Conservation (phyloP, 1,140 invertebrate species). For the Polyergus mexicanus region DNA sequence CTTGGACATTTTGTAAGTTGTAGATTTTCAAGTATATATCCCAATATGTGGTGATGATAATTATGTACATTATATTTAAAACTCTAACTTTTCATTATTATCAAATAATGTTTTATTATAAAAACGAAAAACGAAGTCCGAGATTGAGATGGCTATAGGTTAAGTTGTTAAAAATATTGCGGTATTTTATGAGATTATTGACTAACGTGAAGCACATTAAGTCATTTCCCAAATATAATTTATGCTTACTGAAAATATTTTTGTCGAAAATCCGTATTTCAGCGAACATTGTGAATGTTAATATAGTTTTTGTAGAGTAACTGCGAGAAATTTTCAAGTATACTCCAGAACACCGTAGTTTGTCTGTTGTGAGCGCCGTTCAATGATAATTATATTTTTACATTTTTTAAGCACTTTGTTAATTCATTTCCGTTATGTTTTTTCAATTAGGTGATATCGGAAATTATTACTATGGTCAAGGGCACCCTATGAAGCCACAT, state of each 20-base stretch:
- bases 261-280: background rate
- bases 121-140: no score
- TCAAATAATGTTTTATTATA: slow-evolving; percentile 14
- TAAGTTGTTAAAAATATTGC: background rate
- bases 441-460: slow-evolving; percentile 95
- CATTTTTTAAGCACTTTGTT: background rate
- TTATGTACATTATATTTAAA: background rate
- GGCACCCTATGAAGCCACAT: slow-evolving; percentile 99
- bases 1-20: background rate
- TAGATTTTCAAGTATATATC: slow-evolving; percentile 19
- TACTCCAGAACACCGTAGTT: slow-evolving; percentile 54
- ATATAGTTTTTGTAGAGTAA: slow-evolving; percentile 40
- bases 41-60: slow-evolving; percentile 23
- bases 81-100: background rate
- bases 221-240: background rate
- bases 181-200: slow-evolving; percentile 1
- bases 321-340: slow-evolving; percentile 58
- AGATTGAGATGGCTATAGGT: slow-evolving; percentile 34
- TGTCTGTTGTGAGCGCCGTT: background rate
- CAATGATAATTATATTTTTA: background rate
- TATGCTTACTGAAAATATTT: background rate
- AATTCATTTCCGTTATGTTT: background rate
- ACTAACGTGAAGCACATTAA: background rate
- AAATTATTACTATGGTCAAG: slow-evolving; percentile 99
- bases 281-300: background rate